Percentiles rank a stretch among this genome's conserved stretches.
phyloP scores from a whole-genome alignment of 23 tunicate genomes.

The Styela plicata region DNA sequence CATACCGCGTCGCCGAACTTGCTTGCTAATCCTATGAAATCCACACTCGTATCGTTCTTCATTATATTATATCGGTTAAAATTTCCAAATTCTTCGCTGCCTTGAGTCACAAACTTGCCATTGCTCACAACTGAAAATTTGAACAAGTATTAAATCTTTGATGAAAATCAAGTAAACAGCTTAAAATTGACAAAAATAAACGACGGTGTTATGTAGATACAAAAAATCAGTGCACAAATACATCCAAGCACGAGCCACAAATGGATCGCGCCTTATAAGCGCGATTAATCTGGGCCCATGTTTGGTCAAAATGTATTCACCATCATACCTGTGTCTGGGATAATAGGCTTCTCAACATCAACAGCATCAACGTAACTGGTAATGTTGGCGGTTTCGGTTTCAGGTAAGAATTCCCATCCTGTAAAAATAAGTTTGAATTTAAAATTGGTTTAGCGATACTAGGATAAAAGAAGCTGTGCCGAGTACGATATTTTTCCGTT shows the following conservation, averaged over 20 bases:
- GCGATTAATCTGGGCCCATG: too few relatives aligned
- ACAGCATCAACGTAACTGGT: conserved; percentile 15
- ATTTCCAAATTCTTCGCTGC: background rate
- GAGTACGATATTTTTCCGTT: background rate
- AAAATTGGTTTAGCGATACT: background rate
- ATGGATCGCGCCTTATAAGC: too few relatives aligned
- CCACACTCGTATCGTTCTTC: background rate
- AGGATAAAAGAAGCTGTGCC: background rate
- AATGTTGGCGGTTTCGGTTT: conserved; percentile 3
- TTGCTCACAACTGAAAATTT: background rate
- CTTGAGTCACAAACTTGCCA: background rate
- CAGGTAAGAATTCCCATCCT: background rate
- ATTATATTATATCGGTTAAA: background rate
- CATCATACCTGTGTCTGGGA: background rate
- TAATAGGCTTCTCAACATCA: background rate
- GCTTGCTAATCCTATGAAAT: background rate
- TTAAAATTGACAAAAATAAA: too few relatives aligned
- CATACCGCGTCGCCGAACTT: background rate
- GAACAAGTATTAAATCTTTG: too few relatives aligned
- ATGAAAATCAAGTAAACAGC: too few relatives aligned
- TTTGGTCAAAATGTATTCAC: too few relatives aligned
- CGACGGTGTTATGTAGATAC: too few relatives aligned
- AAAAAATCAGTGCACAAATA: too few relatives aligned
- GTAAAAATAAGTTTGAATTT: background rate
- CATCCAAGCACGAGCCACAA: too few relatives aligned